Conservation (phyloP, 1,140 invertebrate genomes). For the Charaxes varanes region DNA sequence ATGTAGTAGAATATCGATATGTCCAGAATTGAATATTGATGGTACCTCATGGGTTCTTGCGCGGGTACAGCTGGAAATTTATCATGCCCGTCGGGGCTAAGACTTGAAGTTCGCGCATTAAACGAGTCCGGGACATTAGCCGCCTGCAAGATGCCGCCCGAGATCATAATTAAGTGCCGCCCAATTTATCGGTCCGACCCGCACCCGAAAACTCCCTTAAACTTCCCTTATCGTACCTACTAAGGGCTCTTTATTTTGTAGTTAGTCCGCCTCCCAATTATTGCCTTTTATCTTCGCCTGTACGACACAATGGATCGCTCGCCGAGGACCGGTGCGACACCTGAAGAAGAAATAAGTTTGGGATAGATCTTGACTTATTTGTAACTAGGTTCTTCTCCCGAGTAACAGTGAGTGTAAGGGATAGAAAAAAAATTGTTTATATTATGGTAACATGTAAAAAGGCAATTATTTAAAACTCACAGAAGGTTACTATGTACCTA, state of each 20-base stretch:
- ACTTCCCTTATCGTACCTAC: constrained; percentile 68
- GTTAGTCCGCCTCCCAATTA: constrained; percentile 57
- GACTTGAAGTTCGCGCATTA: constrained; percentile 72
- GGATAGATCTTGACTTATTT: constrained; percentile 9
- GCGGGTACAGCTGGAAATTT: constrained; percentile 61
- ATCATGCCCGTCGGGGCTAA: constrained; percentile 65
- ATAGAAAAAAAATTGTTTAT: no score
- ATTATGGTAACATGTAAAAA: no score
- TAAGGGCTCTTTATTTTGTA: constrained; percentile 69
- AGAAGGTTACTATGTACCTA: no score
- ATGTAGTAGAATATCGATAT: no score
- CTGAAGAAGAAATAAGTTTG: constrained; percentile 7
- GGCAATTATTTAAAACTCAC: no score
- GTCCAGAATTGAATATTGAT: constrained; percentile 10
- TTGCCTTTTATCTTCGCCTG: constrained; percentile 50
- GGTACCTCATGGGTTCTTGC: constrained; percentile 31
- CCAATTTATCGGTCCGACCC: constrained; percentile 71
- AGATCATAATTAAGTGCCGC: constrained; percentile 74
- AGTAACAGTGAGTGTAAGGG: no score
- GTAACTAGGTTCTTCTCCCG: no score
- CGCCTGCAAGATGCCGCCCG: constrained; percentile 71
- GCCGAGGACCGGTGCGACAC: constrained; percentile 1
- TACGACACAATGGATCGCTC: constrained; percentile 9
- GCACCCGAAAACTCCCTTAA: constrained; percentile 68
- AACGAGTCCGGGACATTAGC: constrained; percentile 70